A percentile compares a stretch with the other conserved stretches of the same genome.
These are phyloP conservation scores for Drosophila pallidifrons DNA, from an alignment of 1,140 invertebrate genomes.

Conservation along the genomic window DNA sequence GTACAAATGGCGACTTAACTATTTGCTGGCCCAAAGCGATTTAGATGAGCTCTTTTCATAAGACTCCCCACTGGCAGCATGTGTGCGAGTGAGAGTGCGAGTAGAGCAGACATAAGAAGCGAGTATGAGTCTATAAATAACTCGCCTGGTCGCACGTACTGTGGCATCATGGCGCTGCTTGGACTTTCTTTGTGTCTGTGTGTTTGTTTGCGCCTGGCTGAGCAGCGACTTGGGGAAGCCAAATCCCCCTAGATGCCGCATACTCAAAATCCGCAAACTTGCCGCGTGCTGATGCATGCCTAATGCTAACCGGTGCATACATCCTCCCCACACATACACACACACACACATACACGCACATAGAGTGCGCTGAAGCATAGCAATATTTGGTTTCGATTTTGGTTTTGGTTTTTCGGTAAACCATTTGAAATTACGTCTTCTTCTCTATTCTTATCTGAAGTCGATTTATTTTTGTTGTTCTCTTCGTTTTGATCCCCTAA, in stretches of 20 bases:
- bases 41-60: conserved; percentile 42
- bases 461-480: not conserved
- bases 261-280: conserved; percentile 33
- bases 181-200: conserved; percentile 39
- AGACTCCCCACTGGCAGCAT: not conserved
- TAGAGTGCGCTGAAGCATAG: conserved; percentile 61
- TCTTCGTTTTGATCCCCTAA: conserved; percentile 8
- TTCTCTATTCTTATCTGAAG: conserved; percentile 22
- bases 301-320: conserved; percentile 48
- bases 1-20: conserved; percentile 56
- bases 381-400: conserved; percentile 67
- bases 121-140: conserved; percentile 73
- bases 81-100: not conserved
- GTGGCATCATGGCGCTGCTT: conserved; percentile 1
- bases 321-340: conserved; percentile 16
- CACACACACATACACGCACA: conserved; percentile 10
- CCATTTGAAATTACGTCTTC: conserved; percentile 69
- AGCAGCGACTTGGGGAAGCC: conserved; percentile 22
- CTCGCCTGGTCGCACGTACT: conserved; percentile 38
- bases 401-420: conserved; percentile 42
- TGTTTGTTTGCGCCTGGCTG: conserved; percentile 27
- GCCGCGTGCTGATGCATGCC: conserved; percentile 72
- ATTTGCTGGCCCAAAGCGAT: conserved; percentile 65
- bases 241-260: conserved; percentile 41
- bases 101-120: conserved; percentile 20